Base-by-base conservation (phyloP, 2,797 vertebrate genomes). In the Oryzias dopingdopingensis region DNA sequence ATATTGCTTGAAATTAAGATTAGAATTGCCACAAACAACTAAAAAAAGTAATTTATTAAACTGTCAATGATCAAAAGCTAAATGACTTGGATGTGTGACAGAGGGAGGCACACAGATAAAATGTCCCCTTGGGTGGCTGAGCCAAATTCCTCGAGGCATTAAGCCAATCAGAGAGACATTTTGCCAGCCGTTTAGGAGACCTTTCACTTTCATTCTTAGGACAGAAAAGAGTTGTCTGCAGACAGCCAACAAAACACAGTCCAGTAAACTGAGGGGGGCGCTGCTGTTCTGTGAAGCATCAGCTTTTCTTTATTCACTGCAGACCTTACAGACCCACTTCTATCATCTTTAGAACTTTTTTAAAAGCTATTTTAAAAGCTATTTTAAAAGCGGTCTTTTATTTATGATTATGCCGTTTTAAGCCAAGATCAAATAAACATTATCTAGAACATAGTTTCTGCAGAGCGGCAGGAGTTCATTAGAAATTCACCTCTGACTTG, bases 211-310 rank as follows among this genome's bases (percentile, higher is more conserved):
- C 22, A 62, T 65, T 59, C 52, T 46, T 52, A 49, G 65, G 49
- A 59, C 40, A 67, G 49, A 67, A 73, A 8, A 1, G 48, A 49
- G 64, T 58, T 41, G 22, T 5, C 26, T 59, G 26, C 80, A 81
- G 74, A 82, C 80, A 72, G 73, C 59, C 58, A 14, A 0, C 22
- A 17, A 43, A 52, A 60, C 49, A 52, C n/a, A 4, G 0, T 17
- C 1, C 47, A 15, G 55, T 52, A 3, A 0, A 70, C 70, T 74
- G 73, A 82, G 71, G 73, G 79, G 75, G 56, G 53, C 72, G 50
- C 69, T 48, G 41, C 60, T 4, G 32, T 54, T 43, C 32, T 37
- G 46, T 42, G 49, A 63, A 48, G 56, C 65, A 71, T 56, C 41
- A 59, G 32, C 45, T 48, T 71, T 60, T 57, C 32, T 37, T 24